Base-by-base conservation (phyloP, 2,113 vertebrate genomes). In the Chloropsis hardwickii region DNA sequence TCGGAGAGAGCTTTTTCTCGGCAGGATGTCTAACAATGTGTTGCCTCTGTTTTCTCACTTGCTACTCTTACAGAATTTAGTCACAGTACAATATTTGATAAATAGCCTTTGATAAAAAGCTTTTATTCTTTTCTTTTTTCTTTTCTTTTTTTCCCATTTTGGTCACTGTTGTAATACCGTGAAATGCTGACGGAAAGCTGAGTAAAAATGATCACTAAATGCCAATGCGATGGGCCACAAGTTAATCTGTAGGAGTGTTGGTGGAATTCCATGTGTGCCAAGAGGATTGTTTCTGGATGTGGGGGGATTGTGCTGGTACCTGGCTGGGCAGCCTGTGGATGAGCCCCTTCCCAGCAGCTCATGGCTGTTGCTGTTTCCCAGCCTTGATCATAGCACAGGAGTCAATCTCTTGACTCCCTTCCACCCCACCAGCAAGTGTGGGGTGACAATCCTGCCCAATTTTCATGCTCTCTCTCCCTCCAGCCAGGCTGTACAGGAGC, bases 1-100 rank as follows among this genome's bases (percentile, higher is more conserved):
- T 95, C 5, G 0, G 47, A 88, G 86, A 93, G 90, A 61, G 90
- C 90, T 93, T 83, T 86, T 96, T 96, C 95, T 96, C 86, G 0
- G 94, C 90, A 90, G 95, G 95, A 91, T 94, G 82, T 92, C 92
- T 90, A 90, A 83, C 48, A 40, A 14, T 47, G 53, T 82, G 80
- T 86, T 95, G 80, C 82, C 33, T 90, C 81, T 91, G 88, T 86
- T 95, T 95, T 92, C 86, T 96, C 84, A 62, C 81, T 88, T 83
- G 71, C 73, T 53, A 33, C 57, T 86, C 73, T 96, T 93, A 74
- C 78, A 88, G 86, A 85, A 92, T 91, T 94, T 96, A 94, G 88
- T 96, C 95, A 94, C 0, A 5, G 90, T 67, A 76, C 69, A 78
- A 74, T 83, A 94, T 92, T 84, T 93, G 88, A 95, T 90, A 84